phyloP scores from a whole-genome alignment of 1,140 invertebrate genomes.

The Dermatophagoides farinae region DNA sequence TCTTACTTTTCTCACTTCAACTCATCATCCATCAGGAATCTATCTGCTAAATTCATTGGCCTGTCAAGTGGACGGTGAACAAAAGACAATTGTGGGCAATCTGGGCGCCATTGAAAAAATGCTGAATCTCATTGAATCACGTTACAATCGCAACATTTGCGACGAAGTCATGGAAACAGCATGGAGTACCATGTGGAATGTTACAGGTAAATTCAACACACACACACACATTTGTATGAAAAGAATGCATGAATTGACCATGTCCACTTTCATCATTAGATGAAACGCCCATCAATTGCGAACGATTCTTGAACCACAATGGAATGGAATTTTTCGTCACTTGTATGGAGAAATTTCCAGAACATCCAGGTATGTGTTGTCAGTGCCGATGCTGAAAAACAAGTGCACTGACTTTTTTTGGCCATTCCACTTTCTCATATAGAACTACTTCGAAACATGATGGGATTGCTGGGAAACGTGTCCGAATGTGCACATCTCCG shows the following conservation, averaged over 20 bases:
- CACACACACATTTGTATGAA: background rate
- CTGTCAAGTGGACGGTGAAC: constrained; percentile 78
- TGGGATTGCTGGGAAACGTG: constrained; percentile 74
- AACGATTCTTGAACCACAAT: constrained; percentile 56
- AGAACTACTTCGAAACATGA: constrained; percentile 80
- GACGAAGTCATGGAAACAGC: constrained; percentile 91
- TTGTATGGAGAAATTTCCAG: constrained; percentile 36
- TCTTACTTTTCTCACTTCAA: background rate
- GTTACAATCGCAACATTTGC: constrained; percentile 47
- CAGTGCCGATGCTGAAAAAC: no score
- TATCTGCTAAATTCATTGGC: constrained; percentile 84
- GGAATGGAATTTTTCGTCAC: constrained; percentile 69
- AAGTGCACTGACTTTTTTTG: background rate
- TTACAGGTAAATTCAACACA: constrained; percentile 43
- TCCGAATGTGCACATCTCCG: constrained; percentile 75
- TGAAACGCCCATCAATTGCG: constrained; percentile 78
- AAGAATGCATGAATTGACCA: background rate
- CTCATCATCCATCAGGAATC: no score
- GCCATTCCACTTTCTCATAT: constrained; percentile 31
- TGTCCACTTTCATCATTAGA: constrained; percentile 30
- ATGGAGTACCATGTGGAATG: constrained; percentile 91
- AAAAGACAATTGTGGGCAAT: constrained; percentile 72
- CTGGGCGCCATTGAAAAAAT: constrained; percentile 74
- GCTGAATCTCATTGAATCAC: constrained; percentile 55
- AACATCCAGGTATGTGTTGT: constrained; percentile 9